phyloP scores from a whole-genome alignment of 2,113 vertebrate genomes.

The Oreochromis niloticus region DNA sequence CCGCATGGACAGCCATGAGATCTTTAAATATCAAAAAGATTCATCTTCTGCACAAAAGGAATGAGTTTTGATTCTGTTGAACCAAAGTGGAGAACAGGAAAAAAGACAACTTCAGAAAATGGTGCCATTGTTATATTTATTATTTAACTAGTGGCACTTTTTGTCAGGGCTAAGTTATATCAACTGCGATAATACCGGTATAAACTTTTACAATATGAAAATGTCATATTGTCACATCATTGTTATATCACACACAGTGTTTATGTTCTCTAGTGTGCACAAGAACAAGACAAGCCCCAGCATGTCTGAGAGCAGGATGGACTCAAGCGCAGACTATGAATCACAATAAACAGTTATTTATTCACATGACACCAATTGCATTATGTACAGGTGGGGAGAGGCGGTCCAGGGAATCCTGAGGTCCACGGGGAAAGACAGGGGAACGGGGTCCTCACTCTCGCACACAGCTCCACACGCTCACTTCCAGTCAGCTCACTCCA shows the following conservation, averaged over 20 bases:
- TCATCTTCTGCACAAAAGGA: neutral
- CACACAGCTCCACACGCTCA: neutral
- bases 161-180: neutral
- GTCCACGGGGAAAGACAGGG: neutral
- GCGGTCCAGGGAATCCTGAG: neutral
- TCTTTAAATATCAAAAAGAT: neutral
- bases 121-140: neutral
- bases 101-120: neutral
- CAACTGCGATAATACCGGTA: neutral
- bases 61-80: neutral
- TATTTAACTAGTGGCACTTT: neutral
- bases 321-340: neutral
- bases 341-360: neutral
- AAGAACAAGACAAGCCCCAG: neutral
- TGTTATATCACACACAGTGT: neutral
- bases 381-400: neutral
- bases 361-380: neutral
- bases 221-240: neutral
- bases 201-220: neutral
- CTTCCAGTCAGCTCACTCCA: neutral
- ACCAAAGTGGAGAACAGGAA: neutral
- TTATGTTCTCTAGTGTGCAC: neutral
- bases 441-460: neutral
- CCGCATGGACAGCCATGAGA: rapidly evolving
- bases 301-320: neutral